These are phyloP conservation scores for Tamias sibiricus DNA, from an alignment of 2,113 vertebrate species.

Conservation along the genomic window DNA sequence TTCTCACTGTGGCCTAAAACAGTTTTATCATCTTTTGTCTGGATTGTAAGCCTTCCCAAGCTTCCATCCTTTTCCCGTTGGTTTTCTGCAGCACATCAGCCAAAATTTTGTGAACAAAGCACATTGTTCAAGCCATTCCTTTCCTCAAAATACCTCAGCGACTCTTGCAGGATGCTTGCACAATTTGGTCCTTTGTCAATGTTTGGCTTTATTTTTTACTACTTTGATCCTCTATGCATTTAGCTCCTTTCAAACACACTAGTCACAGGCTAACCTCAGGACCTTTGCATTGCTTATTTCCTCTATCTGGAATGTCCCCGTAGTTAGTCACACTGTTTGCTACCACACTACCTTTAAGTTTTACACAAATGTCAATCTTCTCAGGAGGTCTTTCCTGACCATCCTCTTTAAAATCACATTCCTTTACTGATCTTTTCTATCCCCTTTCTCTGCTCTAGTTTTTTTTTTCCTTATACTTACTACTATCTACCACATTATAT, in stretches of 20 bases:
- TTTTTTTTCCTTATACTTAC: background rate
- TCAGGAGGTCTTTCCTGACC: background rate
- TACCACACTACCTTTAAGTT: background rate
- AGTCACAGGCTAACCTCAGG: background rate
- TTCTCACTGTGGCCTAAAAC: background rate
- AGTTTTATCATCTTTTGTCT: background rate
- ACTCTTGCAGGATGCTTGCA: background rate
- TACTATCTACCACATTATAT: background rate
- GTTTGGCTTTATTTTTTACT: background rate
- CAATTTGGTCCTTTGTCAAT: background rate
- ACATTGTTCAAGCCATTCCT: background rate
- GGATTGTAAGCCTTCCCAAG: background rate
- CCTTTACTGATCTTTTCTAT: background rate
- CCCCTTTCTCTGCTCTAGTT: background rate
- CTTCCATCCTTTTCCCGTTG: background rate
- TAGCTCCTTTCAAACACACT: background rate
- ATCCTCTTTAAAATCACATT: background rate
- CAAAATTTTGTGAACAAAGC: background rate
- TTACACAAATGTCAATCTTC: background rate
- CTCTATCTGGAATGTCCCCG: background rate
- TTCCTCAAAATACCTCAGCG: background rate
- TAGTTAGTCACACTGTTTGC: background rate
- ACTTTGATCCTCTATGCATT: background rate
- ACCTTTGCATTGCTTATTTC: background rate
- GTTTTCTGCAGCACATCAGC: background rate